A percentile compares a stretch with the other conserved stretches of the same genome.
Conservation (phyloP, 2,113 vertebrate genomes). For the Dissostichus mawsoni region DNA sequence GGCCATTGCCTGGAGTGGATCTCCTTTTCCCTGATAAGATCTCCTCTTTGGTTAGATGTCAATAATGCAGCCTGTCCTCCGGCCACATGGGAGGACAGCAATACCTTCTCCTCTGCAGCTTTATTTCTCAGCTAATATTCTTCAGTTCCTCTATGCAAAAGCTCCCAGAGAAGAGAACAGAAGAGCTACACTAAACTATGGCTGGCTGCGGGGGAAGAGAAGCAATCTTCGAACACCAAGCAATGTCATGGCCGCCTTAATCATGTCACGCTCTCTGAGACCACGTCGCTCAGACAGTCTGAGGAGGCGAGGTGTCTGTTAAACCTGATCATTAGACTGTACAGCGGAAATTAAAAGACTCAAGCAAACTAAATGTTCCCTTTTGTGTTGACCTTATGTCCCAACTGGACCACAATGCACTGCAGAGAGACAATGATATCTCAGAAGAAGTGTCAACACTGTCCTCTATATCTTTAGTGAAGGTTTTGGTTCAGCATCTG, state of each 20-base stretch:
- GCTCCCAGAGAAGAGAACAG: slow-evolving; percentile 10
- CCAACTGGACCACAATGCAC: background rate
- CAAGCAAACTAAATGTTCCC: slow-evolving; percentile 15
- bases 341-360: slow-evolving; percentile 31
- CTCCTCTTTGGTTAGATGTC: slow-evolving; percentile 8
- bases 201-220: slow-evolving; percentile 19
- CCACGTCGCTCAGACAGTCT: slow-evolving; percentile 23
- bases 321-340: slow-evolving; percentile 46
- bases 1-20: slow-evolving; percentile 27
- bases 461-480: background rate
- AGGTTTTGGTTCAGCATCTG: no score
- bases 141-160: slow-evolving; percentile 10
- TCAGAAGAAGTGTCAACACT: background rate
- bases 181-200: slow-evolving; percentile 26
- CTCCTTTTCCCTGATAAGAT: slow-evolving; percentile 16
- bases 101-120: slow-evolving; percentile 2
- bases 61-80: slow-evolving; percentile 31
- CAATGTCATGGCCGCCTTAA: slow-evolving; percentile 46
- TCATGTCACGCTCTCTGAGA: slow-evolving; percentile 38
- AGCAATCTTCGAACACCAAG: slow-evolving; percentile 24
- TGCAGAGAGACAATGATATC: background rate
- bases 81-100: slow-evolving; percentile 26
- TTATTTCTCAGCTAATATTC: slow-evolving; percentile 8
- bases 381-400: slow-evolving; percentile 24
- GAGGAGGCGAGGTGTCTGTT: slow-evolving; percentile 35